These are phyloP conservation scores for Sebastes fasciatus DNA, from an alignment of 2,113 vertebrate species.

Conservation along the genomic window DNA sequence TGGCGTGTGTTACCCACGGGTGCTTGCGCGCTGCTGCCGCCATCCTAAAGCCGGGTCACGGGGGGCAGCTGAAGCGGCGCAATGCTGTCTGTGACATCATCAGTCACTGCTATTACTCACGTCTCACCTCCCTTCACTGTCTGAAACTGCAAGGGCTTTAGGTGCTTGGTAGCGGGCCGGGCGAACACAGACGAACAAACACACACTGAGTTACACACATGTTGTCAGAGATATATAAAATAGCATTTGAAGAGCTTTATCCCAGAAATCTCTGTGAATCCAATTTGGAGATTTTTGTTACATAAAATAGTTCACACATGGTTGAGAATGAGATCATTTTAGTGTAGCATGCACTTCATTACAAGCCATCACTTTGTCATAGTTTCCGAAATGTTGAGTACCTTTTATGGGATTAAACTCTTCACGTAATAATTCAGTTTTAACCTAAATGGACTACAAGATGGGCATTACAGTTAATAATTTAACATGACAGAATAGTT, in stretches of 20 bases:
- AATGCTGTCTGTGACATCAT: slow-evolving; percentile 77
- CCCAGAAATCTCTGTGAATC: slow-evolving; percentile 18
- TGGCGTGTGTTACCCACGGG: slow-evolving; percentile 80
- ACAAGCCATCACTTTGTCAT: not conserved
- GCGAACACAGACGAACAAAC: not conserved
- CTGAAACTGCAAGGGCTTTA: slow-evolving; percentile 62
- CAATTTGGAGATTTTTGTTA: slow-evolving; percentile 4
- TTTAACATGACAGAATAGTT: slow-evolving; percentile 7
- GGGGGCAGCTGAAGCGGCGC: slow-evolving; percentile 62
- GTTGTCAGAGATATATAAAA: slow-evolving; percentile 20
- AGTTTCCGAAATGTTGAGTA: slow-evolving; percentile 15
- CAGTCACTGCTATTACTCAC: slow-evolving; percentile 71
- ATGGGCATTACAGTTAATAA: not conserved
- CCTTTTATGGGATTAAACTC: not conserved
- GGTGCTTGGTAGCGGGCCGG: slow-evolving; percentile 31
- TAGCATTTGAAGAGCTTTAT: slow-evolving; percentile 28
- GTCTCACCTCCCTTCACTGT: slow-evolving; percentile 75
- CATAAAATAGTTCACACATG: slow-evolving; percentile 4
- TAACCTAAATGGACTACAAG: not conserved
- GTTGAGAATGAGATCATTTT: not conserved
- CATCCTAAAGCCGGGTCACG: slow-evolving; percentile 72
- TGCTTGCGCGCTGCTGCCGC: slow-evolving; percentile 63
- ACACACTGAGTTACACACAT: slow-evolving; percentile 18
- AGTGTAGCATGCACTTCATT: not conserved
- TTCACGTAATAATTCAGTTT: not conserved